phyloP scores from a whole-genome alignment of 2,113 vertebrate species.

The Oceanites oceanicus region DNA sequence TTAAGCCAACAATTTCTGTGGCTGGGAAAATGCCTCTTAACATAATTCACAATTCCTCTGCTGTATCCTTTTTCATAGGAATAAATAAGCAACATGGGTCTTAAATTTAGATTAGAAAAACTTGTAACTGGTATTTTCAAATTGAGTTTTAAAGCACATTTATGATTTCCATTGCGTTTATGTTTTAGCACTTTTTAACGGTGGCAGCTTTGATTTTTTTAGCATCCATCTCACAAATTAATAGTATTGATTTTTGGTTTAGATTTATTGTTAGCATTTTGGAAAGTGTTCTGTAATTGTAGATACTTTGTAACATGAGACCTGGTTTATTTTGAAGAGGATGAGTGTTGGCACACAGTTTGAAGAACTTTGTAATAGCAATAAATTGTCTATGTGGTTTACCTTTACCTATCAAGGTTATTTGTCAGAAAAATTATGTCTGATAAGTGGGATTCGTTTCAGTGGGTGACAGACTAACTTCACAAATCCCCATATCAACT shows the following conservation, averaged over 20 bases:
- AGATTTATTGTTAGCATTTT: conserved; percentile 64
- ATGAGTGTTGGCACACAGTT: conserved; percentile 32
- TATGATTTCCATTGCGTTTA: conserved; percentile 38
- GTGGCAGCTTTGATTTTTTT: conserved; percentile 27
- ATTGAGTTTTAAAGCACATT: conserved; percentile 67
- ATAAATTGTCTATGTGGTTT: conserved; percentile 43
- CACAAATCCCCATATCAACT: conserved; percentile 23
- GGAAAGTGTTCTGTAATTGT: conserved; percentile 46
- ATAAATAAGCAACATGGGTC: conserved; percentile 47
- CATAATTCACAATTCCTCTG: conserved; percentile 70
- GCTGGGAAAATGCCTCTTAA: conserved; percentile 60
- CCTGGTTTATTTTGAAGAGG: conserved; percentile 31
- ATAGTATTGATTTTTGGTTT: conserved; percentile 55
- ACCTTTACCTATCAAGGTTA: conserved; percentile 74
- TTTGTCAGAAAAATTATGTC: conserved; percentile 75
- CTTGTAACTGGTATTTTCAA: conserved; percentile 57
- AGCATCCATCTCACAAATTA: conserved; percentile 45
- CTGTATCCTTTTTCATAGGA: conserved; percentile 45
- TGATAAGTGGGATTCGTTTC: conserved; percentile 43
- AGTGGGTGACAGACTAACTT: conserved; percentile 55
- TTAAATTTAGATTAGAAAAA: conserved; percentile 64
- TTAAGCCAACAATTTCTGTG: conserved; percentile 68
- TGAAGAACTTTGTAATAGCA: conserved; percentile 42
- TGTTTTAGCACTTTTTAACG: conserved; percentile 65
- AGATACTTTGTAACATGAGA: conserved; percentile 39